A percentile compares a stretch with the other conserved stretches of the same genome.
Conservation (phyloP, 2,888 invertebrate genomes). For the Ophion costatus region DNA sequence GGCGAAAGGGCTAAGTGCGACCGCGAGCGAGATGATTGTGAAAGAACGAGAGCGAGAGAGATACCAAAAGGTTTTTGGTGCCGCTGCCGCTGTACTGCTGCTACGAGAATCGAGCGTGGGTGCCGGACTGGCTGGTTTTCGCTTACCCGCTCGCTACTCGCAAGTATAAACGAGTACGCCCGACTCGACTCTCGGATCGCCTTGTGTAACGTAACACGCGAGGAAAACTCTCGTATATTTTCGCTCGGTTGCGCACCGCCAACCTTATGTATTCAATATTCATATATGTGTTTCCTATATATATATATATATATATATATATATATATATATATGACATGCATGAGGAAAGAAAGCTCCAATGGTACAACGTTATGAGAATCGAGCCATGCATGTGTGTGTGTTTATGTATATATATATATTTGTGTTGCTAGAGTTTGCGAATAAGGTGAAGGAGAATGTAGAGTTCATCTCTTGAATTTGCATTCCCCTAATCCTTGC, state of each 20-base stretch:
- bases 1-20: conserved; percentile 4
- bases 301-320: neutral
- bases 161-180: conserved; percentile 23
- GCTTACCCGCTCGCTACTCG: conserved; percentile 26
- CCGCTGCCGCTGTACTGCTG: neutral
- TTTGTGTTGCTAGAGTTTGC: neutral
- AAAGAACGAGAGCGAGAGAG: conserved; percentile 15
- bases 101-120: conserved; percentile 57
- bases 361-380: conserved; percentile 10
- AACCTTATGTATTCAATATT: conserved; percentile 40
- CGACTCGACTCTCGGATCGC: conserved; percentile 43
- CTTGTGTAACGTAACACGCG: conserved; percentile 61
- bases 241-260: conserved; percentile 56
- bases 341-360: neutral
- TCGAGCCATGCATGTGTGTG: conserved; percentile 2
- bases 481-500: conserved; percentile 35
- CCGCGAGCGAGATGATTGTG: conserved; percentile 17
- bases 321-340: neutral
- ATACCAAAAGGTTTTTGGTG: conserved; percentile 45
- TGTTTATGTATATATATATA: neutral
- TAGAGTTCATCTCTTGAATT: conserved; percentile 45
- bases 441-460: conserved; percentile 16
- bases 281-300: neutral
- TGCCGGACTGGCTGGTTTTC: conserved; percentile 63
- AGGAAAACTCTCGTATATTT: conserved; percentile 61